Evolutionary conservation across 1,140 invertebrate genomes (phyloP).

Genomic region (Trichonephila inaurata): DNA sequence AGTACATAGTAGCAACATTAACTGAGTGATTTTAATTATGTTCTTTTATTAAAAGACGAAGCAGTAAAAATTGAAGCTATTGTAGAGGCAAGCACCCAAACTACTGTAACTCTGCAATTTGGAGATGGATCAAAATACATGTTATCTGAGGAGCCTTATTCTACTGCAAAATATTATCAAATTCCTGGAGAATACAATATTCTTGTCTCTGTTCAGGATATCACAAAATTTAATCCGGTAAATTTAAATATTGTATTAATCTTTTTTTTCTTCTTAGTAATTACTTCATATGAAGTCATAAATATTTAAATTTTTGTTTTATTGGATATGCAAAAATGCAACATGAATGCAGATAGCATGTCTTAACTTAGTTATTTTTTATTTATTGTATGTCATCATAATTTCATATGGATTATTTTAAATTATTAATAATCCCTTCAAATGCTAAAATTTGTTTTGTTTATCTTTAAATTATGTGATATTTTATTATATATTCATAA

Average conservation of each 20-base stretch:
- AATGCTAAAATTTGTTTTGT: too few relatives aligned
- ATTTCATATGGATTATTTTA: too few relatives aligned
- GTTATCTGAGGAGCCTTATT: constrained; percentile 20
- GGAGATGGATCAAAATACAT: constrained; percentile 37
- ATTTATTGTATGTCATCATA: too few relatives aligned
- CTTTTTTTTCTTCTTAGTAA: background rate
- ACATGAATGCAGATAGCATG: too few relatives aligned
- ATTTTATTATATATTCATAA: too few relatives aligned
- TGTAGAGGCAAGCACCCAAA: background rate
- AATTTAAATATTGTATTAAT: background rate
- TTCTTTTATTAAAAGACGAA: constrained; percentile 48
- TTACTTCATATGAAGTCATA: background rate
- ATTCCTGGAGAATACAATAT: constrained; percentile 48
- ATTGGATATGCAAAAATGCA: too few relatives aligned
- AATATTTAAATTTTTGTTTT: too few relatives aligned
- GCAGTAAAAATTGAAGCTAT: constrained; percentile 6
- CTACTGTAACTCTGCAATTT: background rate
- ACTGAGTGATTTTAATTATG: background rate
- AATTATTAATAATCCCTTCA: too few relatives aligned
- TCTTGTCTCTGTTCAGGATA: constrained; percentile 17
- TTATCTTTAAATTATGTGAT: too few relatives aligned
- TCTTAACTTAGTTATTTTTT: too few relatives aligned
- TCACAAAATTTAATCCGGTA: constrained; percentile 19
- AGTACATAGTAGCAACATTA: too few relatives aligned
- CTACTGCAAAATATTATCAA: constrained; percentile 43